A percentile compares a stretch with the other conserved stretches of the same genome.
Conservation (phyloP, 1,140 invertebrate species). For the Dendrolimus punctatus region DNA sequence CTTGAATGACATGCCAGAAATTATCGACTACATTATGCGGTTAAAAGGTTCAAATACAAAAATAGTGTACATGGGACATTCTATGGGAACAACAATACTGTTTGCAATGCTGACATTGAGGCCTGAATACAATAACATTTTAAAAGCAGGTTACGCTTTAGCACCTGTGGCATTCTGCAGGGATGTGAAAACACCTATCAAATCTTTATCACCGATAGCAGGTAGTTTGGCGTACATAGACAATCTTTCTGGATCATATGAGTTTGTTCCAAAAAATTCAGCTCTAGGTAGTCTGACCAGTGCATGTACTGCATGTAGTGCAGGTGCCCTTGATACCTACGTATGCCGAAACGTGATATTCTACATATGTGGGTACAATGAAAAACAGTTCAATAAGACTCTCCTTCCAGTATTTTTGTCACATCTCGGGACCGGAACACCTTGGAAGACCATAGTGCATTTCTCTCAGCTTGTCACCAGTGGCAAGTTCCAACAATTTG, state of each 20-base stretch:
- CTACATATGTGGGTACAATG: constrained; percentile 78
- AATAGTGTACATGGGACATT: constrained; percentile 81
- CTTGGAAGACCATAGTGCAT: constrained; percentile 81
- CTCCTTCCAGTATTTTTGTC: constrained; percentile 78
- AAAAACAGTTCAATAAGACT: constrained; percentile 78
- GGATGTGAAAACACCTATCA: constrained; percentile 79
- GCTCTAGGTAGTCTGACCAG: constrained; percentile 73
- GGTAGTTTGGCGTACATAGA: constrained; percentile 73
- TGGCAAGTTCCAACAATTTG: constrained; percentile 57
- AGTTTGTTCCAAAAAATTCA: constrained; percentile 77
- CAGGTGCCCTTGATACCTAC: constrained; percentile 60
- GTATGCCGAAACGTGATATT: constrained; percentile 80
- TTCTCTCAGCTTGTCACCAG: constrained; percentile 75
- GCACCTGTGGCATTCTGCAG: constrained; percentile 82
- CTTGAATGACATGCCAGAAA: constrained; percentile 80
- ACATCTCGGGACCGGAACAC: constrained; percentile 84
- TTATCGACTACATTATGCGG: constrained; percentile 78
- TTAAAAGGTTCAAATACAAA: constrained; percentile 59
- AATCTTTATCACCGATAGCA: constrained; percentile 73
- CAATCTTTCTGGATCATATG: constrained; percentile 73
- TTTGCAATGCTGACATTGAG: constrained; percentile 76
- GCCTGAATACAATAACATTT: constrained; percentile 79
- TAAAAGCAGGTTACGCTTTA: constrained; percentile 75
- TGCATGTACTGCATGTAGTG: constrained; percentile 70
- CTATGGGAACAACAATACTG: constrained; percentile 76